A percentile compares a stretch with the other conserved stretches of the same genome.
Evolutionary conservation across 1,140 invertebrate genomes (phyloP).

Genomic region (Cydia strobilella): DNA sequence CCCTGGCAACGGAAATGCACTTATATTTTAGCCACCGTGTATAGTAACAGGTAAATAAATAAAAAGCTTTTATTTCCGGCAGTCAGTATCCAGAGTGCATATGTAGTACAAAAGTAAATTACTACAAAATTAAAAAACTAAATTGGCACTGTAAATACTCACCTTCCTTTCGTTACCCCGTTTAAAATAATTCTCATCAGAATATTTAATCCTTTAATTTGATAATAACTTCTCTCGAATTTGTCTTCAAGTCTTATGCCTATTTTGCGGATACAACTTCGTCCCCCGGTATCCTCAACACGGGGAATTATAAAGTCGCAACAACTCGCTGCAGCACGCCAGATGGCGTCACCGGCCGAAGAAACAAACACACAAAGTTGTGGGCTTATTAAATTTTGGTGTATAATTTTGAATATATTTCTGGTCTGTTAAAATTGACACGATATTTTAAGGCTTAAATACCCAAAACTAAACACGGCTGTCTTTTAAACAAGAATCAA

Average conservation of each 20-base stretch:
- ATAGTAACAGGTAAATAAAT: too few relatives aligned
- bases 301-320: constrained; percentile 15
- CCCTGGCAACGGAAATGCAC: too few relatives aligned
- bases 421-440: constrained; percentile 5
- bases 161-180: too few relatives aligned
- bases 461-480: not conserved
- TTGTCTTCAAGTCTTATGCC: not conserved
- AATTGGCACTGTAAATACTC: too few relatives aligned
- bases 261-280: not conserved
- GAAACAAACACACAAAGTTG: constrained; percentile 24
- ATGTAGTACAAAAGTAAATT: too few relatives aligned
- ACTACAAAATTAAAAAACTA: too few relatives aligned
- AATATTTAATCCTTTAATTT: not conserved
- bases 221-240: not conserved
- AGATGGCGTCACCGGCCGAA: constrained; percentile 5
- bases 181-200: too few relatives aligned
- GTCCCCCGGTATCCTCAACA: not conserved
- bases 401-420: constrained; percentile 30
- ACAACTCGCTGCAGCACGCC: constrained; percentile 22
- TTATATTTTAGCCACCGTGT: too few relatives aligned
- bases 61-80: too few relatives aligned
- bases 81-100: too few relatives aligned
- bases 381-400: constrained; percentile 29
- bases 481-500: too few relatives aligned
- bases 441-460: not conserved